Conservation (phyloP, 2,113 vertebrate species). For the Colaptes auratus region DNA sequence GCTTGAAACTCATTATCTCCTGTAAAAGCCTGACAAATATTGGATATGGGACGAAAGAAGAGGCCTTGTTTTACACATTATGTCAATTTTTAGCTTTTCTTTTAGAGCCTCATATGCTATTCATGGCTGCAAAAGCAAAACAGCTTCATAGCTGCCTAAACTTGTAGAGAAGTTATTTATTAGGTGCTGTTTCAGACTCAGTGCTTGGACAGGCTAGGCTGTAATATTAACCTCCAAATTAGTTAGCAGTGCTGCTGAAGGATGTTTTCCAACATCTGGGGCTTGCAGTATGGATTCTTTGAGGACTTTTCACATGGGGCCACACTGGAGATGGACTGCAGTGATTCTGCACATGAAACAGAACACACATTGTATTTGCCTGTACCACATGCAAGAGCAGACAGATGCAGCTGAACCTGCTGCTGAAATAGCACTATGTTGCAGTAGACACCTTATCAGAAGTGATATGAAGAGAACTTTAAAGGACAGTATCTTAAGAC, state of each 20-base stretch:
- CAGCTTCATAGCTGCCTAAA: not conserved
- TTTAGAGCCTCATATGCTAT: not conserved
- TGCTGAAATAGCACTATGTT: not conserved
- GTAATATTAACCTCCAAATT: slow-evolving; percentile 40
- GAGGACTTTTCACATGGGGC: not conserved
- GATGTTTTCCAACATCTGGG: slow-evolving; percentile 32
- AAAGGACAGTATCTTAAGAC: not conserved
- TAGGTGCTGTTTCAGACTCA: slow-evolving; percentile 30
- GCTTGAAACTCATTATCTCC: slow-evolving; percentile 5
- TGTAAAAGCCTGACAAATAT: not conserved
- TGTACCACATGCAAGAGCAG: not conserved
- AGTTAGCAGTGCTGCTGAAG: slow-evolving; percentile 31
- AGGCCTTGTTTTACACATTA: not conserved
- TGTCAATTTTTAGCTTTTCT: not conserved
- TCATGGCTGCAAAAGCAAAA: not conserved
- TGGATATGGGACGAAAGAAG: not conserved
- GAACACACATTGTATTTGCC: not conserved
- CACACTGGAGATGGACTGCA: not conserved
- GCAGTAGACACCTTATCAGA: not conserved
- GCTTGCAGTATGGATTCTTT: not conserved
- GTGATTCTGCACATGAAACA: not conserved
- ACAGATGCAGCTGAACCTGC: not conserved
- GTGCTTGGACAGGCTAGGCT: not conserved
- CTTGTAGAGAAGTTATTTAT: slow-evolving; percentile 27
- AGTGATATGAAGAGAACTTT: not conserved